These are phyloP conservation scores for Trinectes maculatus DNA, from an alignment of 2,113 vertebrate species.

Conservation along the genomic window DNA sequence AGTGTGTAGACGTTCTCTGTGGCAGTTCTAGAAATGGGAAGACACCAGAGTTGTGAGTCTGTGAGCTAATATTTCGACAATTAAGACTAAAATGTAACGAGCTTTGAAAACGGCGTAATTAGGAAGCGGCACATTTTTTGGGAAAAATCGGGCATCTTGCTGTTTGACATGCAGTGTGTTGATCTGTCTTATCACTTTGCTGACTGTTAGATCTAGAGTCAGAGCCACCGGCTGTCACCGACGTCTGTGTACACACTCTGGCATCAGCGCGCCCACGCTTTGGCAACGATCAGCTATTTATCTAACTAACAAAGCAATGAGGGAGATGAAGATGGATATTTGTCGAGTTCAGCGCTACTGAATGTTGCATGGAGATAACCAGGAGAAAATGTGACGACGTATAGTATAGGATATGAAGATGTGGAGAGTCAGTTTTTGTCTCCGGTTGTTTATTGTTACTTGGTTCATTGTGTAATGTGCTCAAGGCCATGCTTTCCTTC, in stretches of 20 bases:
- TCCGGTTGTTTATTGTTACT: not conserved
- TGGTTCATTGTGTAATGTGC: not conserved
- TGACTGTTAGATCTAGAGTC: slow-evolving; percentile 30
- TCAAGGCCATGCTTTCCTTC: slow-evolving; percentile 30
- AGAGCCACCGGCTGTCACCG: slow-evolving; percentile 54
- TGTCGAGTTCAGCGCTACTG: slow-evolving; percentile 21
- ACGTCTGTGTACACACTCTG: slow-evolving; percentile 65
- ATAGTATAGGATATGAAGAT: not conserved
- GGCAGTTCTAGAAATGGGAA: slow-evolving; percentile 57
- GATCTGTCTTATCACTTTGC: slow-evolving; percentile 45
- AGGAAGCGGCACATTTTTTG: slow-evolving; percentile 8
- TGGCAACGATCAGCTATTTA: slow-evolving; percentile 44
- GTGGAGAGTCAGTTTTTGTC: not conserved
- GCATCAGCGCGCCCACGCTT: slow-evolving; percentile 26
- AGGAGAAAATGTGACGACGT: slow-evolving; percentile 17
- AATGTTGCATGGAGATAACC: not conserved
- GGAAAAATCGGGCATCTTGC: not conserved
- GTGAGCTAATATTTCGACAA: not conserved
- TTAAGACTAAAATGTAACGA: not conserved
- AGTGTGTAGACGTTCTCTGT: slow-evolving; percentile 79
- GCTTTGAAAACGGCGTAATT: not conserved
- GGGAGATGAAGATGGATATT: slow-evolving; percentile 39
- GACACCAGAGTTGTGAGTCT: not conserved
- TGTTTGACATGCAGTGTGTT: slow-evolving; percentile 43
- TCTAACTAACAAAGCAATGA: slow-evolving; percentile 31